These are phyloP conservation scores for Acronicta psi DNA, from an alignment of 2,888 invertebrate species.

Conservation along the genomic window DNA sequence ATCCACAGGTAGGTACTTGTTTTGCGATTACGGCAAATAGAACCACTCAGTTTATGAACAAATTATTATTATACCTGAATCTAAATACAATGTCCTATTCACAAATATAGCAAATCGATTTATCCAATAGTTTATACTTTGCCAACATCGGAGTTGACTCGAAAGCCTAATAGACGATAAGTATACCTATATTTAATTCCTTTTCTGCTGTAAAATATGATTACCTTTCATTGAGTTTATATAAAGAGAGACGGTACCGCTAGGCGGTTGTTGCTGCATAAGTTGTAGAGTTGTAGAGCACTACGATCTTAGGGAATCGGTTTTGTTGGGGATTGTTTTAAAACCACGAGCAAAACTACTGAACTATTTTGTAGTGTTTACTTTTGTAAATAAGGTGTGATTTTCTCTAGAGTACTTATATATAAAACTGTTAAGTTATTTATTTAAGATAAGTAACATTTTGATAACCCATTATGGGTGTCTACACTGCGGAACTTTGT, in stretches of 20 bases:
- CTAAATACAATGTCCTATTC: slow-evolving; percentile 35
- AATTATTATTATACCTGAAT: slow-evolving; percentile 31
- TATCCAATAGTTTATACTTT: slow-evolving; percentile 25
- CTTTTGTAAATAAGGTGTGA: too few species aligned
- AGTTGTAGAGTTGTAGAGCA: background rate
- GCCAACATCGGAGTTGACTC: slow-evolving; percentile 27
- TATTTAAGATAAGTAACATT: too few species aligned
- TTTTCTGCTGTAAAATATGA: slow-evolving; percentile 11
- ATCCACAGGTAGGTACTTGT: background rate
- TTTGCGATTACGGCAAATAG: background rate
- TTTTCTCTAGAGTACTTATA: too few species aligned
- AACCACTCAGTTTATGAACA: slow-evolving; percentile 15
- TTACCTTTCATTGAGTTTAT: slow-evolving; percentile 4
- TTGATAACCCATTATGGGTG: too few species aligned
- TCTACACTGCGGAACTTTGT: too few species aligned
- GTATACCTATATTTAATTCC: slow-evolving; percentile 18
- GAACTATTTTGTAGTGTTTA: too few species aligned
- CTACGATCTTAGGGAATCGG: too few species aligned
- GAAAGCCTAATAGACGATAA: slow-evolving; percentile 19
- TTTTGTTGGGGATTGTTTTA: too few species aligned
- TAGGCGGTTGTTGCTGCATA: background rate
- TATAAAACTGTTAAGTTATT: too few species aligned
- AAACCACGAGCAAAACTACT: too few species aligned
- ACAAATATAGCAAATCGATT: slow-evolving; percentile 14
- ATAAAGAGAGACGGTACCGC: background rate